Conservation (phyloP, 2,888 invertebrate species). For the Limnephilus rhombicus region DNA sequence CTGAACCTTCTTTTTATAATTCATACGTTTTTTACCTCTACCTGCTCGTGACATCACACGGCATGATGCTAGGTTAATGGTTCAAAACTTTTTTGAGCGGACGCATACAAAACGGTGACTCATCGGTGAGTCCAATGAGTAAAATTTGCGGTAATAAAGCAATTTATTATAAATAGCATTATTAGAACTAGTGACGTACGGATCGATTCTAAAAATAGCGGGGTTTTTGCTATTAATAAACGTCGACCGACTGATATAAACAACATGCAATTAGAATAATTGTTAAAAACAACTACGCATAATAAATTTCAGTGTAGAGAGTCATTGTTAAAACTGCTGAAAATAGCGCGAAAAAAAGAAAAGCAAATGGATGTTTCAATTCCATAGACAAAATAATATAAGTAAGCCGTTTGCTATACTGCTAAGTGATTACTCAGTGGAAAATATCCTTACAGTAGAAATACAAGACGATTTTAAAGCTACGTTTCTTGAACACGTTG, state of each 20-base stretch:
- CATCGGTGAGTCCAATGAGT: neutral
- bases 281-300: neutral
- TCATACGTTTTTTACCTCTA: neutral
- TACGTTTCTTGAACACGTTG: neutral
- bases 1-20: neutral
- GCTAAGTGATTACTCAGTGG: neutral
- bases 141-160: neutral
- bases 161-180: neutral
- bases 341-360: neutral
- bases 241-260: neutral
- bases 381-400: neutral
- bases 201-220: neutral
- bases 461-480: neutral
- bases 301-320: neutral
- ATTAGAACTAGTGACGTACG: neutral
- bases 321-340: neutral
- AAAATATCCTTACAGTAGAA: neutral
- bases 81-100: neutral
- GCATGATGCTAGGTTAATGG: neutral
- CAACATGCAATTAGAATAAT: neutral
- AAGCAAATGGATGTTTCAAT: neutral
- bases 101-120: neutral
- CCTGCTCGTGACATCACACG: neutral
- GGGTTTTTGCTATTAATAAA: neutral
- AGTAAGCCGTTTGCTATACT: neutral